Conservation (phyloP, 2,797 vertebrate species). For the Lemur catta region DNA sequence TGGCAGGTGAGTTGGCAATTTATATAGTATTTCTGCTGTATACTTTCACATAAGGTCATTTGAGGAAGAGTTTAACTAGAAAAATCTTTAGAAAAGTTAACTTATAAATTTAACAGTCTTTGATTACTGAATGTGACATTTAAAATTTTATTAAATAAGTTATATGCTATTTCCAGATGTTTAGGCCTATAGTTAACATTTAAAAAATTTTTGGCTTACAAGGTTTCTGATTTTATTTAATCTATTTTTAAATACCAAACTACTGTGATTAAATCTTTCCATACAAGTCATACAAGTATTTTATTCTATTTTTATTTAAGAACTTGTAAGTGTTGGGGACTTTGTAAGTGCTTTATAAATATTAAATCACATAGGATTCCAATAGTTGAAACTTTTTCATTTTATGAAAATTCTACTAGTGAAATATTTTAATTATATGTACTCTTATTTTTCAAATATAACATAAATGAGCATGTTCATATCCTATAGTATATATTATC, state of each 20-base stretch:
- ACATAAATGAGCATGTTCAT: not conserved
- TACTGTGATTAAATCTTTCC: conserved; percentile 29
- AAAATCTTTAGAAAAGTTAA: conserved; percentile 47
- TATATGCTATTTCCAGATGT: conserved; percentile 10
- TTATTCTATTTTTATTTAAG: conserved; percentile 44
- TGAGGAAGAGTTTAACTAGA: conserved; percentile 29
- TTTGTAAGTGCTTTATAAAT: conserved; percentile 52
- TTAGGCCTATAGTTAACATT: conserved; percentile 41
- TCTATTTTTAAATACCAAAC: conserved; percentile 50
- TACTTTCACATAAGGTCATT: not conserved
- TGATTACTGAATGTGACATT: conserved; percentile 52
- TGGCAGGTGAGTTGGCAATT: not conserved
- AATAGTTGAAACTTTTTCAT: conserved; percentile 30
- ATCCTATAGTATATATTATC: not conserved
- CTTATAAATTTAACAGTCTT: conserved; percentile 2
- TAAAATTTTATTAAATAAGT: conserved; percentile 44
- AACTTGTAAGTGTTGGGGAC: not conserved
- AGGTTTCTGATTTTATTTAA: conserved; percentile 9
- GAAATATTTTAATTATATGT: conserved; percentile 1
- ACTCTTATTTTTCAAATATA: conserved; percentile 20
- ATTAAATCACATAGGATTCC: not conserved
- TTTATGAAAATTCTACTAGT: conserved; percentile 48
- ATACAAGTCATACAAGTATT: not conserved
- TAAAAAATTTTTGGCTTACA: conserved; percentile 2
- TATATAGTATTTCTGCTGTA: conserved; percentile 3